phyloP scores from a whole-genome alignment of 2,113 vertebrate species.

The Gracilinanus agilis region DNA sequence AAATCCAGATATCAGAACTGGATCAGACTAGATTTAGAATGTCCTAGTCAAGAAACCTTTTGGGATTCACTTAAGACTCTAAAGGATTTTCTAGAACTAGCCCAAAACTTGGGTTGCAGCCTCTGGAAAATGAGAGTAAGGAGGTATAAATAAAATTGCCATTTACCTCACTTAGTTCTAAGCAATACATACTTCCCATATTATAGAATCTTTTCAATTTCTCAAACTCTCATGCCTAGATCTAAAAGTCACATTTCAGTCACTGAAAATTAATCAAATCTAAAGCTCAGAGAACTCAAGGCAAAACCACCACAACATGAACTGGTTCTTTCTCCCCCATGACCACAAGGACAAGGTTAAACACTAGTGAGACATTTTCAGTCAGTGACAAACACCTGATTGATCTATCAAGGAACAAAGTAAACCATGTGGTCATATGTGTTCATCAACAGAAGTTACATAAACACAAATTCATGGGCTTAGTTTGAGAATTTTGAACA shows the following conservation, averaged over 20 bases:
- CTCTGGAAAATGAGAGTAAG: constrained; percentile 40
- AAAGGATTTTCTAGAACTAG: constrained; percentile 42
- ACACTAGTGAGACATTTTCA: neutral
- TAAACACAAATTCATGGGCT: constrained; percentile 50
- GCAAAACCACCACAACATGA: constrained; percentile 67
- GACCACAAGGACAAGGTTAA: constrained; percentile 58
- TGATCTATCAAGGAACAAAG: constrained; percentile 51
- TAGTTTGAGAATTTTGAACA: constrained; percentile 35
- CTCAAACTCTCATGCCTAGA: constrained; percentile 59
- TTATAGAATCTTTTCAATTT: constrained; percentile 50
- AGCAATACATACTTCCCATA: constrained; percentile 64
- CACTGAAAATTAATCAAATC: constrained; percentile 75
- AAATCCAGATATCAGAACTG: neutral
- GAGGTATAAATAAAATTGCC: constrained; percentile 43
- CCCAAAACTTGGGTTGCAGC: constrained; percentile 15
- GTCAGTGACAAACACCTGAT: neutral
- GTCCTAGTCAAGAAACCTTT: constrained; percentile 49
- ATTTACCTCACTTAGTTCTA: constrained; percentile 51
- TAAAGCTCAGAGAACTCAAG: constrained; percentile 73
- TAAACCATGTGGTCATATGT: constrained; percentile 47
- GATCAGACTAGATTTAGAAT: constrained; percentile 35
- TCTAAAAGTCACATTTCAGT: constrained; percentile 61
- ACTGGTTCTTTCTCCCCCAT: constrained; percentile 69
- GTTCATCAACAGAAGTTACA: constrained; percentile 58
- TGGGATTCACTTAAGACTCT: constrained; percentile 44